Base-by-base conservation (phyloP, 1,140 invertebrate species). In the Zaprionus tsacasi region DNA sequence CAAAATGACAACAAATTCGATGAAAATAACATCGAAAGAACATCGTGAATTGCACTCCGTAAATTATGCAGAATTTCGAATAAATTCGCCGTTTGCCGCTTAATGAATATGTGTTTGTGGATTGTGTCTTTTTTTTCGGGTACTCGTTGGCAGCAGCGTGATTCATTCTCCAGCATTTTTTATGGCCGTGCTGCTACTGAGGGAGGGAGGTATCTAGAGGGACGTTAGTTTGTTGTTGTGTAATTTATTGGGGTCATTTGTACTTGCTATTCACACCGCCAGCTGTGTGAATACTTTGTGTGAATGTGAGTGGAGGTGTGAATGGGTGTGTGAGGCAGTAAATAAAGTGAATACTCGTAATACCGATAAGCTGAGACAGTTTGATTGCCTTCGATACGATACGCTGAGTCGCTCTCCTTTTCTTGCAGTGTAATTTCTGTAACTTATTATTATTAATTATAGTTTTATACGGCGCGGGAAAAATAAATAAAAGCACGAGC, bases 191-290 rank as follows among this genome's bases (percentile, higher is more conserved):
- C n/a, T 45, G 40, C 40, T 15, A 55, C 11, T 8, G 11, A 13
- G 56, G 25, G 45, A 21, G 21, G 21, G n/a, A n/a, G 36, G 6
- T 50, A 30, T 48, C 35, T 57, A 30, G 57, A n/a, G 15, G 65
- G 27, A 3, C 6, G 27, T 30, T 30, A 55, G 52, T 55, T 55
- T 61, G 73, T 55, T 61, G 73, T 77, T 77, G 69, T 74, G 76
- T 88, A 83, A 88, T 83, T 88, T 83, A 88, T 89, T 73, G 81
- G 74, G 66, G 81, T 78, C 66, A 75, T 79, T 78, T 82, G 76
- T 55, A 54, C 68, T 73, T 72, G 54, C 38, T 76, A 76, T 70
- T 76, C 69, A 76, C 61, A 66, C 60, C 8, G 45, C 10, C 17
- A 25, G 21, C 11, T 12, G 64, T 12, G 64, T 52, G 50, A 25